Conservation (phyloP, 2,797 vertebrate genomes). For the Clarias fuscus region DNA sequence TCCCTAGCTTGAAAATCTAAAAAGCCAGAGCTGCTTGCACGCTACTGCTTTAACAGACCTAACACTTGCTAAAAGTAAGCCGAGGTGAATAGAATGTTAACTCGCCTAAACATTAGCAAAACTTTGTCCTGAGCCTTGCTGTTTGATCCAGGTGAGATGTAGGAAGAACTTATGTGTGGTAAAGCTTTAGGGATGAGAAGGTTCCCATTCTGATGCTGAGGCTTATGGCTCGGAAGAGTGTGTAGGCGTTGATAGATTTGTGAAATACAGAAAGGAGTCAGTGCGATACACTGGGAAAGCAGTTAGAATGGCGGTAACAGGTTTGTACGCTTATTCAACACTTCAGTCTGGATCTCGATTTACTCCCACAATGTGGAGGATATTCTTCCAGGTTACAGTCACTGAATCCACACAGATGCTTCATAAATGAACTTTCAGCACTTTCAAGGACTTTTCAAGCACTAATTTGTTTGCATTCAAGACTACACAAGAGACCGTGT, state of each 20-base stretch:
- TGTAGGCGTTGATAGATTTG: constrained; percentile 66
- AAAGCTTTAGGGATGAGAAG: not conserved
- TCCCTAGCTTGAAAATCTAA: not conserved
- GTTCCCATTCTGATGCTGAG: not conserved
- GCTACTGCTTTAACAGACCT: not conserved
- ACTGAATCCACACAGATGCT: not conserved
- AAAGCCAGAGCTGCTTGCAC: not conserved
- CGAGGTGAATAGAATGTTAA: not conserved
- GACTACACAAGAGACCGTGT: not conserved
- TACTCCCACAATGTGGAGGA: not conserved
- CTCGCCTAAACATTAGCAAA: not conserved
- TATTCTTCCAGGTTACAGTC: not conserved
- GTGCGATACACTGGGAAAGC: constrained; percentile 61
- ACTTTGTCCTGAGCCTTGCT: not conserved
- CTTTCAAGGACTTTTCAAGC: constrained; percentile 17
- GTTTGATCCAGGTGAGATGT: not conserved
- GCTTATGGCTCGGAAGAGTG: constrained; percentile 4
- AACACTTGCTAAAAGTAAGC: not conserved
- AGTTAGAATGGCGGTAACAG: constrained; percentile 60
- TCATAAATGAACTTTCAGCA: not conserved
- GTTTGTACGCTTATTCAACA: not conserved
- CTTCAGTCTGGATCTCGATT: not conserved
- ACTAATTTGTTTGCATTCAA: constrained; percentile 21
- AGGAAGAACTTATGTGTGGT: not conserved
- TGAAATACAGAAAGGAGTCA: constrained; percentile 62